Base-by-base conservation (phyloP, 2,888 invertebrate genomes). In the Hoplodrina blanda region DNA sequence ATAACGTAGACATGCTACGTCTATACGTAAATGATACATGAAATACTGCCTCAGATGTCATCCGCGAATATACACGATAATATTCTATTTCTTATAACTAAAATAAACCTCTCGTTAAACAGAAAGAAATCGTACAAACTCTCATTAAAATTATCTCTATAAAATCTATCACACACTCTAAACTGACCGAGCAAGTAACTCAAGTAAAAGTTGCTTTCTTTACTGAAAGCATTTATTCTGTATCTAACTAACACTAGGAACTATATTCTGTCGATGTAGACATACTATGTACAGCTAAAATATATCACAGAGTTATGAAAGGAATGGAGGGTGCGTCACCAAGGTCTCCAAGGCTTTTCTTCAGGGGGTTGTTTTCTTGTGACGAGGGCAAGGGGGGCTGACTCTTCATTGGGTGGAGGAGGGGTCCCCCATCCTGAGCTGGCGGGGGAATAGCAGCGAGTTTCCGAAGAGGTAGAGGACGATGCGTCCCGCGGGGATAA, bases 281-380 rank as follows among this genome's bases (percentile, higher is more conserved):
- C 84, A 76, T 84, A 80, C 80, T 80, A 84, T 83, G 46, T 84
- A 84, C 85, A 85, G 68, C 76, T 81, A 85, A 69, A 73, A 75
- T 78, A 87, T 90, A 89, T 90, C 89, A 85, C 89, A 91, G 88
- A 84, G 83, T 82, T 77, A 76, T 85, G 70, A 83, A 77, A 82
- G 89, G 89, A 91, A 88, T 89, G 84, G 74, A 78, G 75, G 75
- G 60, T 63, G 53, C 76, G 93, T 96, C 96, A 98, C 98, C 98
- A 98, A 4, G 98, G 98, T 87, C 98, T 96, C 98, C 98, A 98
- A 37, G 98, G 98, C 87, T 97, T 97, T 56, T 98, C 98, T 87
- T 97, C 98, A 86, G 94, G 83, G 13, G 96, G 90, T 94, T 96
- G 84, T 89, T 96, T 95, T 96, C 97, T 97, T 85, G 98, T 98